Base-by-base conservation (phyloP, 2,113 vertebrate species). In the Taurulus bubalis region DNA sequence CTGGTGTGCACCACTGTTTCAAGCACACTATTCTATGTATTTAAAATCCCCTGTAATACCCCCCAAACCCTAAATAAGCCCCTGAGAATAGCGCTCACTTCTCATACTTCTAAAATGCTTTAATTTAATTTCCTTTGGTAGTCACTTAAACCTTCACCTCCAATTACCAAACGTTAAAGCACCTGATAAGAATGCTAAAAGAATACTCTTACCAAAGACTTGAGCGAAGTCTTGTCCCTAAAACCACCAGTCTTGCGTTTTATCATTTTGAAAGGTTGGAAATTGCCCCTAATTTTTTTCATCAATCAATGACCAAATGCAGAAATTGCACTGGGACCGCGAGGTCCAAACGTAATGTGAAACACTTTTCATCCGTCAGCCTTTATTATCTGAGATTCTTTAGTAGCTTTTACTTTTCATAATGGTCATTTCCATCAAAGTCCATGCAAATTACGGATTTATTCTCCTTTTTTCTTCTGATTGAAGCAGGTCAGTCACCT, bases 401-500 rank as follows among this genome's bases (percentile, higher is more conserved):
- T 63, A 51, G 45, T 60, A 3, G 26, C 20, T 45, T 24, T 68
- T 59, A 56, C 18, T 20, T 66, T 66, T 80, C 22, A 55, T 63
- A 84, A 81, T 26, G 16, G 6, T 6, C 38, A n/a, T 36, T 55
- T 51, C 28, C 22, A 30, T 82, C 58, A 79, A 68, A 71, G 75
- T 38, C 4, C 8, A 26, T 26, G 15, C n/a, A 71, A 79, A 76
- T 79, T 22, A 74, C 24, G 3, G 18, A 80, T 65, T 42, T 11
- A 5, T 76, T 60, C 0, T 26, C 16, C 20, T 58, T 47, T 20
- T 69, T 58, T 16, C 20, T 30, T 60, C 36, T 49, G 15, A 74
- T 8, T 38, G 3, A 55, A 34, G 1, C 42, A 70, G 65, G 62
- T 75, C 58, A 75, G 66, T 67, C 65, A 51, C 59, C 28, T 58